Conservation (phyloP, 1,140 invertebrate genomes). For the Reticulitermes speratus region DNA sequence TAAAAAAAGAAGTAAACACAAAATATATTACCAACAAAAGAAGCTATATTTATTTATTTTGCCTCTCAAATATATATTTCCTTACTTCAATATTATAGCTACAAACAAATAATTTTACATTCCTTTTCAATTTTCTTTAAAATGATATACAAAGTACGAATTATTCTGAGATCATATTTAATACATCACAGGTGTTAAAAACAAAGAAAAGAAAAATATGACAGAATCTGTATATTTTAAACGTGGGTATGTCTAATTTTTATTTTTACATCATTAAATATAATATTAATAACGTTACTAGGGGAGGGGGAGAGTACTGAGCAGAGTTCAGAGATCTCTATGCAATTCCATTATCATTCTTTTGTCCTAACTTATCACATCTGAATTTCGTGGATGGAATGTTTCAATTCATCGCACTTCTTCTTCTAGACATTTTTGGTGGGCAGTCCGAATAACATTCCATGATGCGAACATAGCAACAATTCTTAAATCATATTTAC, state of each 20-base stretch:
- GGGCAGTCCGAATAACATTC: no score
- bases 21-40: background rate
- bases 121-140: background rate
- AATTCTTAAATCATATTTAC: no score
- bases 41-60: background rate
- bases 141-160: background rate
- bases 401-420: no score
- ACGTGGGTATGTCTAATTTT: background rate
- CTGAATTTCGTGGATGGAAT: background rate
- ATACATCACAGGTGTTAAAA: conserved; percentile 19
- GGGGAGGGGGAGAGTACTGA: background rate
- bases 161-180: conserved; percentile 20
- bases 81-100: conserved; percentile 13
- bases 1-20: background rate
- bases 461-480: no score
- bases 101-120: background rate
- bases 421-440: no score
- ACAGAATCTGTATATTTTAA: background rate
- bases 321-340: background rate
- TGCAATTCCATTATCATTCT: conserved; percentile 11
- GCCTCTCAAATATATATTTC: background rate
- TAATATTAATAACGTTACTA: background rate
- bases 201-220: conserved; percentile 18
- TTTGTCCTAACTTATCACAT: background rate
- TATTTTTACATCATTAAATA: background rate